These are phyloP conservation scores for Drosophila quinaria DNA, from an alignment of 2,888 invertebrate genomes.

Conservation along the genomic window DNA sequence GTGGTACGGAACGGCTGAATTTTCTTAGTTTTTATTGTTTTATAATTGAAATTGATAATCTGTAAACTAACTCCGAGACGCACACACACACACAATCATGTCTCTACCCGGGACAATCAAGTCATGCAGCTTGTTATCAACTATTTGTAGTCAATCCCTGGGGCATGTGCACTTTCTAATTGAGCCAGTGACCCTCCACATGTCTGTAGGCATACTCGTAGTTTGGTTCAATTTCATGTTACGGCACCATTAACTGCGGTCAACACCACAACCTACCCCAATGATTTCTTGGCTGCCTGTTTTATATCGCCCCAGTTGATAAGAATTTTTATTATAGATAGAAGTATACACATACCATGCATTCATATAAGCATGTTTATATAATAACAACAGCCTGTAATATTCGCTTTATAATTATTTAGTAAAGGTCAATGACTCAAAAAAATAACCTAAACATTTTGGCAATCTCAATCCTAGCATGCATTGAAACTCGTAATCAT, in stretches of 20 bases:
- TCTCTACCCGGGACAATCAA: conserved; percentile 8
- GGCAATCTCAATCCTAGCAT: conserved; percentile 25
- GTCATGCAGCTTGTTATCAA: conserved; percentile 36
- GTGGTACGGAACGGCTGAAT: conserved; percentile 16
- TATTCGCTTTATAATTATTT: background rate
- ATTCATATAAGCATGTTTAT: conserved; percentile 8
- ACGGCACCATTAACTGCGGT: conserved; percentile 47
- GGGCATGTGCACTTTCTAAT: conserved; percentile 52
- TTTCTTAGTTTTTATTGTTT: conserved; percentile 54
- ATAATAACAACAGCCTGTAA: background rate
- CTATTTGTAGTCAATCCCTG: background rate
- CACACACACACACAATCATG: conserved; percentile 6
- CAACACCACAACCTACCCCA: conserved; percentile 67
- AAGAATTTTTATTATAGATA: conserved; percentile 45
- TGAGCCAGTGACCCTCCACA: conserved; percentile 56
- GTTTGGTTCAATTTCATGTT: conserved; percentile 60
- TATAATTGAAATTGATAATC: conserved; percentile 67
- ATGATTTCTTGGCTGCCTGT: conserved; percentile 27
- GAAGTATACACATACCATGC: background rate
- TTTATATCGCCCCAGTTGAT: conserved; percentile 45
- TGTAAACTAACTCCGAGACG: conserved; percentile 53
- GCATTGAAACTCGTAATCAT: conserved; percentile 13
- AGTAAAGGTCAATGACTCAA: conserved; percentile 64
- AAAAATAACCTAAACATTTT: conserved; percentile 26
- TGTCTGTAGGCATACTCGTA: conserved; percentile 21